These are phyloP conservation scores for Orussus abietinus DNA, from an alignment of 1,140 invertebrate species.

Conservation along the genomic window DNA sequence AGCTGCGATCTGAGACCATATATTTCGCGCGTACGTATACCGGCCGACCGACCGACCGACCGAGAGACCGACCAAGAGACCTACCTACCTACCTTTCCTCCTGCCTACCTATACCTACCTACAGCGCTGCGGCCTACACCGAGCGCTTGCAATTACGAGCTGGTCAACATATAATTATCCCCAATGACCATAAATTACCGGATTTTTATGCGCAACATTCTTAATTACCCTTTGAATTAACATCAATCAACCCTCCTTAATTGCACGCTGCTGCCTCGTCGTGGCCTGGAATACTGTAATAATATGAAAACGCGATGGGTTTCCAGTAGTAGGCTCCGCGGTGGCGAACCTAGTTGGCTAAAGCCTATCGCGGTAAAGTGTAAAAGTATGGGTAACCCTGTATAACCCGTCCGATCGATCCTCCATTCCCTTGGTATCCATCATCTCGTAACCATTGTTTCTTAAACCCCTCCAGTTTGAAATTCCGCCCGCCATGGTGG, in stretches of 20 bases:
- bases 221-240: conserved; percentile 58
- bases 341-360: too few species aligned
- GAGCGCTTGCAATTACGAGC: conserved; percentile 53
- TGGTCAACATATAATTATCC: conserved; percentile 56
- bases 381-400: too few species aligned
- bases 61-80: conserved; percentile 2
- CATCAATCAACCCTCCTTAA: conserved; percentile 55
- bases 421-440: too few species aligned
- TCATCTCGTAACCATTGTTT: too few species aligned
- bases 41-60: conserved; percentile 1
- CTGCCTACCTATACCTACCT: conserved; percentile 16
- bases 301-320: conserved; percentile 24
- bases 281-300: conserved; percentile 12
- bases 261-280: conserved; percentile 39
- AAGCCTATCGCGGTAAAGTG: too few species aligned
- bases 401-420: too few species aligned
- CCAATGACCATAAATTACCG: conserved; percentile 55
- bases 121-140: conserved; percentile 25
- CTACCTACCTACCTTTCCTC: conserved; percentile 4
- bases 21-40: conserved; percentile 30
- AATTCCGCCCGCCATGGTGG: too few species aligned
- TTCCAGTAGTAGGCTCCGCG: too few species aligned
- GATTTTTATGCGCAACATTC: conserved; percentile 55
- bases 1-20: conserved; percentile 47
- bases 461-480: too few species aligned